A percentile compares a stretch with the other conserved stretches of the same genome.
These are phyloP conservation scores for Atrichornis clamosus DNA, from an alignment of 2,113 vertebrate species.

Conservation along the genomic window DNA sequence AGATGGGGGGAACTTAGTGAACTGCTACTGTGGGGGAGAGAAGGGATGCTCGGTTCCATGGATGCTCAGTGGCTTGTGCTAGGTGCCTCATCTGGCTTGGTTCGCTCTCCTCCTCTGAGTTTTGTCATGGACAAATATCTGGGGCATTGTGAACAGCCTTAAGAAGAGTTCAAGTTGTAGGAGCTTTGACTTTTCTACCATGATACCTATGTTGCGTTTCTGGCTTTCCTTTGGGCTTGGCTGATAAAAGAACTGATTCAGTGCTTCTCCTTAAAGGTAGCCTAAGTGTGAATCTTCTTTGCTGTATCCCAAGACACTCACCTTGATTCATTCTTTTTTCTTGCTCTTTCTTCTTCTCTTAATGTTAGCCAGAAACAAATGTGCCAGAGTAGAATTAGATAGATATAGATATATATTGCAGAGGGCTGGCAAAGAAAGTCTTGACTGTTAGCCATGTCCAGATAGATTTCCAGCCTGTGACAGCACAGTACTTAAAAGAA, in stretches of 20 bases:
- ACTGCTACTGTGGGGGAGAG: accelerated
- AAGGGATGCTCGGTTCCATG: neutral
- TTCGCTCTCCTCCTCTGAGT: neutral
- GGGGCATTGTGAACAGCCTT: neutral
- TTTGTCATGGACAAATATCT: neutral
- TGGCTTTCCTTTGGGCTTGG: neutral
- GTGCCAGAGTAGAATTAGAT: neutral
- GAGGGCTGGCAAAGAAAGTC: neutral
- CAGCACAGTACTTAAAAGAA: neutral
- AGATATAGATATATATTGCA: neutral
- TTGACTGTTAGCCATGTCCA: neutral
- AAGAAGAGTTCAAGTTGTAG: neutral
- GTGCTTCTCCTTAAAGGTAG: neutral
- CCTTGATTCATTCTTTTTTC: neutral
- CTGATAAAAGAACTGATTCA: neutral
- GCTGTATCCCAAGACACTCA: neutral
- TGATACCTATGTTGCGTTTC: neutral
- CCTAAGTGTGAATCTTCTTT: neutral
- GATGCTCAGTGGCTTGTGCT: neutral
- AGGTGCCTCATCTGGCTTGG: neutral
- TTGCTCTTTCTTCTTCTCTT: neutral
- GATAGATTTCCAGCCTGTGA: neutral
- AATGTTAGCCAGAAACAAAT: neutral
- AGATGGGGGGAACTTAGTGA: neutral
- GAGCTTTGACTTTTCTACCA: neutral